Percentiles rank a stretch among this genome's conserved stretches.
Conservation (phyloP, 2,113 vertebrate species). For the Calypte anna region DNA sequence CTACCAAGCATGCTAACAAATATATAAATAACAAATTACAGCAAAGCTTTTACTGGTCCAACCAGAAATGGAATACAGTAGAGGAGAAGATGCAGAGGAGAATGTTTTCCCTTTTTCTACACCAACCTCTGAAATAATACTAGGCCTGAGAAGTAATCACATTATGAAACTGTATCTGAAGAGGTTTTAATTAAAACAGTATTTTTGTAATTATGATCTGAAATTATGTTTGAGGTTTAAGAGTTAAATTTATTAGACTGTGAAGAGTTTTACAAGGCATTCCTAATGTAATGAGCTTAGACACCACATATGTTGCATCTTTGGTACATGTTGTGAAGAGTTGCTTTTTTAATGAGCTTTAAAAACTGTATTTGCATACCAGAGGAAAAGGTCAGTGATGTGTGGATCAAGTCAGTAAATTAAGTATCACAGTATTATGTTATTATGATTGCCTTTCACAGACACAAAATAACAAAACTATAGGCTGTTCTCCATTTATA, state of each 20-base stretch:
- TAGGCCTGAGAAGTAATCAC: background rate
- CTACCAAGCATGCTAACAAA: background rate
- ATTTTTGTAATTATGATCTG: background rate
- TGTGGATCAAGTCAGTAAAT: constrained; percentile 53
- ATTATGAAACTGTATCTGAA: background rate
- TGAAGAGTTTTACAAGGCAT: constrained; percentile 39
- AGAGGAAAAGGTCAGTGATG: constrained; percentile 62
- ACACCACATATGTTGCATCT: constrained; percentile 50
- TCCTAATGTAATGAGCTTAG: constrained; percentile 49
- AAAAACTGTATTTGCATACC: constrained; percentile 62
- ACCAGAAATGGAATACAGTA: background rate
- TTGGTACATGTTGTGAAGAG: constrained; percentile 41
- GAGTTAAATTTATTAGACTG: constrained; percentile 45
- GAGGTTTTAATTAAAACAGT: background rate
- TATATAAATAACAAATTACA: background rate
- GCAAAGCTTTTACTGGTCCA: background rate
- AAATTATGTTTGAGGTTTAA: constrained; percentile 1
- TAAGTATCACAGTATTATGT: constrained; percentile 60
- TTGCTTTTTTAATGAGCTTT: constrained; percentile 65
- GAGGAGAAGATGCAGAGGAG: background rate
- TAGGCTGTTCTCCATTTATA: background rate
- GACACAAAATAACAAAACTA: constrained; percentile 15
- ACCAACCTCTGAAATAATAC: background rate
- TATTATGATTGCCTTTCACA: constrained; percentile 36
- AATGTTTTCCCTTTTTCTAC: background rate